These are phyloP conservation scores for Hoplostethus mediterraneus DNA, from an alignment of 2,797 vertebrate species.

Conservation along the genomic window DNA sequence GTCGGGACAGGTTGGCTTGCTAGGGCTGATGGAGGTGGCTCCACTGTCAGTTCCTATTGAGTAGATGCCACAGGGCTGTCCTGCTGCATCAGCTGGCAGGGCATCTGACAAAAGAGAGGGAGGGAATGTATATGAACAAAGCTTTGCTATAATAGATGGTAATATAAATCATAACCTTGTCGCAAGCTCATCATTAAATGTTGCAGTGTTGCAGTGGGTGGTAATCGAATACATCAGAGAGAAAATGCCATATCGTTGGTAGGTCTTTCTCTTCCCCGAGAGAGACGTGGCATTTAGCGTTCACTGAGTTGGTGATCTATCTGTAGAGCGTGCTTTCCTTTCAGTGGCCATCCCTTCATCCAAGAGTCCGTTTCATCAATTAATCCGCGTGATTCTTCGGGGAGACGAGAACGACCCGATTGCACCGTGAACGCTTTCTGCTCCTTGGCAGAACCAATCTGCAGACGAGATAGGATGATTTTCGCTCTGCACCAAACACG, in stretches of 20 bases:
- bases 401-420: slow-evolving; percentile 23
- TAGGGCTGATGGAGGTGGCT: slow-evolving; percentile 31
- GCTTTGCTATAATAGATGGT: neutral
- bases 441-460: slow-evolving; percentile 35
- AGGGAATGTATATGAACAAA: neutral
- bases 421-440: slow-evolving; percentile 27
- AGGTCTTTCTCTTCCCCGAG: neutral
- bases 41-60: slow-evolving; percentile 41
- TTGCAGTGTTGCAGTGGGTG: too few species aligned
- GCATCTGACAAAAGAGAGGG: neutral
- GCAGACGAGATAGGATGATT: slow-evolving; percentile 60
- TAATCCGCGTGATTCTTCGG: slow-evolving; percentile 34
- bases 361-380: slow-evolving; percentile 47
- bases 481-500: slow-evolving; percentile 50
- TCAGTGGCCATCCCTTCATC: slow-evolving; percentile 36
- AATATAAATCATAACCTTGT: slow-evolving; percentile 1
- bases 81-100: neutral
- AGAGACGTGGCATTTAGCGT: slow-evolving; percentile 13
- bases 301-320: slow-evolving; percentile 1
- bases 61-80: slow-evolving; percentile 5
- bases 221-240: neutral
- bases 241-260: neutral
- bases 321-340: neutral
- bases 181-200: too few species aligned
- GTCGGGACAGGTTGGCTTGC: slow-evolving; percentile 41